These are phyloP conservation scores for Macrocentrus cingulum DNA, from an alignment of 1,140 invertebrate genomes.

Conservation along the genomic window DNA sequence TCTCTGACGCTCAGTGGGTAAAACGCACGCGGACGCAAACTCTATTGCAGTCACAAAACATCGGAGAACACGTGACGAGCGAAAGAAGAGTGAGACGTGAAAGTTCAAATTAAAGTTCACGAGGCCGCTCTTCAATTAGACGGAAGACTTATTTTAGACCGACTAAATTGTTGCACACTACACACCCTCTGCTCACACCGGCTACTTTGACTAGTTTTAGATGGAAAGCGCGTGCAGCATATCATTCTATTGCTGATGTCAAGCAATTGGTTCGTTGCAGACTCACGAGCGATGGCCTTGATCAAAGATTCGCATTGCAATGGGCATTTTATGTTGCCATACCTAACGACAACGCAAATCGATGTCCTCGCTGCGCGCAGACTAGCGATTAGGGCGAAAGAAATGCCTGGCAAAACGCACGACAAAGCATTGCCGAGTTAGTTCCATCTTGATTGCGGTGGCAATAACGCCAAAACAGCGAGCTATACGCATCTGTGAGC, in stretches of 20 bases:
- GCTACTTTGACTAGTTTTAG: too few relatives aligned
- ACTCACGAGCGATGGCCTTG: not conserved
- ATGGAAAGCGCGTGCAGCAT: too few relatives aligned
- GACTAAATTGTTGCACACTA: too few relatives aligned
- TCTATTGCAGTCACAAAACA: not conserved
- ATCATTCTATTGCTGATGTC: too few relatives aligned
- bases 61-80: constrained; percentile 18
- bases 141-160: too few relatives aligned
- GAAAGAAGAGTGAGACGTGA: constrained; percentile 33
- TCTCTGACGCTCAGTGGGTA: constrained; percentile 9
- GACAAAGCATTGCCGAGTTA: constrained; percentile 13
- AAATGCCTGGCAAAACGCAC: constrained; percentile 7
- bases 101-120: constrained; percentile 33
- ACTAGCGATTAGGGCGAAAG: constrained; percentile 8
- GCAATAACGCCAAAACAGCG: constrained; percentile 44
- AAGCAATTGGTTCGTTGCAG: not conserved
- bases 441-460: constrained; percentile 23
- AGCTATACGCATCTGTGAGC: constrained; percentile 33
- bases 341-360: constrained; percentile 11
- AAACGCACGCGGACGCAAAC: constrained; percentile 3
- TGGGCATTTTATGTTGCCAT: not conserved
- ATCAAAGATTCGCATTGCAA: constrained; percentile 9
- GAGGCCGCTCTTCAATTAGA: constrained; percentile 17
- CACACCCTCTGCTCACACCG: too few relatives aligned
- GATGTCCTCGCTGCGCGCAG: constrained; percentile 13